These are phyloP conservation scores for Chloebia gouldiae DNA, from an alignment of 2,113 vertebrate species.

Conservation along the genomic window DNA sequence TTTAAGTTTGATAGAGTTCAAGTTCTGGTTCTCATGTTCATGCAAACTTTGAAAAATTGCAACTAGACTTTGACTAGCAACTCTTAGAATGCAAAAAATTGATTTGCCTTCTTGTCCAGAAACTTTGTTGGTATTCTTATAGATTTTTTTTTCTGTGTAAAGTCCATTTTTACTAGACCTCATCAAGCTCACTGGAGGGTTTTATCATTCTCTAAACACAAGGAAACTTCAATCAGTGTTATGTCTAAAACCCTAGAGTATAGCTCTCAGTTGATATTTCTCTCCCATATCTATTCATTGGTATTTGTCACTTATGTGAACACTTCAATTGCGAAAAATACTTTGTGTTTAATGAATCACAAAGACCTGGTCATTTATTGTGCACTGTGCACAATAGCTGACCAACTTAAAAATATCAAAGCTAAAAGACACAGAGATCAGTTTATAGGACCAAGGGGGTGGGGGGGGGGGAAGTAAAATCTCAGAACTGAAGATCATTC, in stretches of 20 bases:
- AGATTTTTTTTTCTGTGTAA: not conserved
- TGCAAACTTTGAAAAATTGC: not conserved
- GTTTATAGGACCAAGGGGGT: accelerated
- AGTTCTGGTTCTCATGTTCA: not conserved
- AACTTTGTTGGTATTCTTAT: not conserved
- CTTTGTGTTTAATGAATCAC: not conserved
- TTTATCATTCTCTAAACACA: not conserved
- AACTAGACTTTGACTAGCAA: not conserved
- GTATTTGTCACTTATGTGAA: not conserved
- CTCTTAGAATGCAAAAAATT: not conserved
- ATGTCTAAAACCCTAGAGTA: not conserved
- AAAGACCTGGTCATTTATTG: not conserved
- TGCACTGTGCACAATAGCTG: not conserved
- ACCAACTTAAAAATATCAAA: not conserved
- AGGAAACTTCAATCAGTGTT: not conserved
- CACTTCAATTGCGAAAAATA: not conserved
- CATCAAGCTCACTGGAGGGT: not conserved
- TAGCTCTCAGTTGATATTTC: not conserved
- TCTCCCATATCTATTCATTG: not conserved
- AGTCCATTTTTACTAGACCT: not conserved
- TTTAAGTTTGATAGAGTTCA: not conserved
- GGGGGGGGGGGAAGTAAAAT: accelerated
- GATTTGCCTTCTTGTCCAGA: not conserved
- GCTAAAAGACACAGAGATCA: not conserved
- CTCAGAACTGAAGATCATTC: not conserved